Percentiles rank a stretch among this genome's conserved stretches.
Evolutionary conservation across 2,888 invertebrate species (phyloP).

Genomic region (Xestia sexstrigata): DNA sequence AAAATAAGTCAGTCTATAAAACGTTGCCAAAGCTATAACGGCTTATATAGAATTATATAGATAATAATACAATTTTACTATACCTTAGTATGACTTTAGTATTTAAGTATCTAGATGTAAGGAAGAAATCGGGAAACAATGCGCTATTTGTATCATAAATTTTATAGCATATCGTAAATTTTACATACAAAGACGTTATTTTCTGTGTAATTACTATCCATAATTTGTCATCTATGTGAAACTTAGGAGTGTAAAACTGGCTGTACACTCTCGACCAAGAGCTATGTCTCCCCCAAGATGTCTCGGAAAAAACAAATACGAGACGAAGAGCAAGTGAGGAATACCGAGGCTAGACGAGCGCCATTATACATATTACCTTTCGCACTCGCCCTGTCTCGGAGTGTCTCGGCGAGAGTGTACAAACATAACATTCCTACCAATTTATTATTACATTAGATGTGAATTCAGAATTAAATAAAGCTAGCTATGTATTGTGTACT

Average conservation of each 20-base stretch:
- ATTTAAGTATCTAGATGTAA: conserved; percentile 64
- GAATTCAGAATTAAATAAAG: conserved; percentile 49
- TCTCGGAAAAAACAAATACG: background rate
- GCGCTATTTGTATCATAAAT: conserved; percentile 87
- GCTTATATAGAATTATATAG: conserved; percentile 56
- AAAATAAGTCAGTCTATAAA: conserved; percentile 54
- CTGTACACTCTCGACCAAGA: background rate
- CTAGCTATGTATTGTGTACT: conserved; percentile 58
- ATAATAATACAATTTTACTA: conserved; percentile 25
- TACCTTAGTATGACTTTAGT: conserved; percentile 51
- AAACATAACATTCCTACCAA: conserved; percentile 40
- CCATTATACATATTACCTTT: background rate
- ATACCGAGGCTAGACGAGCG: background rate
- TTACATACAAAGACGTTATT: conserved; percentile 61
- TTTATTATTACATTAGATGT: conserved; percentile 47
- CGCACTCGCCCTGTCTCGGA: background rate
- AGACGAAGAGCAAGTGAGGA: background rate
- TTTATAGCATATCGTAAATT: conserved; percentile 83
- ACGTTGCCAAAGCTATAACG: conserved; percentile 71
- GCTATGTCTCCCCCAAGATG: background rate
- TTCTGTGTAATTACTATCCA: conserved; percentile 59
- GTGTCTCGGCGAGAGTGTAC: background rate
- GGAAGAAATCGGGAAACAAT: conserved; percentile 88
- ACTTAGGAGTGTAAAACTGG: conserved; percentile 40
- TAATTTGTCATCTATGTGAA: conserved; percentile 57